Base-by-base conservation (phyloP, 1,140 invertebrate species). In the Hycleus cichorii region DNA sequence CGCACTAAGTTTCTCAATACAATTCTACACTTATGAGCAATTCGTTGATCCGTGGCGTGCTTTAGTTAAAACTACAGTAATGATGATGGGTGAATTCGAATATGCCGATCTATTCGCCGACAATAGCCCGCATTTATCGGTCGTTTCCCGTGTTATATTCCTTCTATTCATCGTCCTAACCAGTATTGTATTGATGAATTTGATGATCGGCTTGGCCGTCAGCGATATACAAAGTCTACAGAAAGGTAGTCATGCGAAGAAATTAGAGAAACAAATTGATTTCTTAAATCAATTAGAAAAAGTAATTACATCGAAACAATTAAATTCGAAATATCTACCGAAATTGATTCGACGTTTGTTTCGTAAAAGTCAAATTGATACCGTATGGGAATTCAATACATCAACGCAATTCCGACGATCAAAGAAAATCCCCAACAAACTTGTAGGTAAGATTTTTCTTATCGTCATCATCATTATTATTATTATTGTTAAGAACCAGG, bases 141-240 rank as follows among this genome's bases (percentile, higher is more conserved):
- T 50, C 0, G 58, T 63, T 1, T 65, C 68, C 2, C 73, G 80
- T 44, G 57, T 83, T 7, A 75, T 84, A 9, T 85, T 84, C 62
- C 63, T 84, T 2, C 59, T 78, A 27, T 84, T 85, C 58, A 71
- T 82, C 3, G 75, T 84, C 39, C 66, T 83, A n/a, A 79, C 78
- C n/a, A 79, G 81, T 40, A 82, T 85, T 44, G 82, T 84, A 3
- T 68, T 84, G 10, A 83, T 82, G 78, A 83, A 83, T 64, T 66
- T 83, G 39, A 76, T 84, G 71, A 78, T 84, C 6, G 83, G 81
- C 62, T 74, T 84, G 38, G 82, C 83, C 38, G 82, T 84, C 10
- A 84, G 79, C 60, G 82, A 85, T 62, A 82, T 83, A 24, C 67
- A 69, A 47, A 57, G 61, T 42, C 51, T 69, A 11, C 60, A 65